Conservation (phyloP, 2,113 vertebrate genomes). For the Sialia sialis region DNA sequence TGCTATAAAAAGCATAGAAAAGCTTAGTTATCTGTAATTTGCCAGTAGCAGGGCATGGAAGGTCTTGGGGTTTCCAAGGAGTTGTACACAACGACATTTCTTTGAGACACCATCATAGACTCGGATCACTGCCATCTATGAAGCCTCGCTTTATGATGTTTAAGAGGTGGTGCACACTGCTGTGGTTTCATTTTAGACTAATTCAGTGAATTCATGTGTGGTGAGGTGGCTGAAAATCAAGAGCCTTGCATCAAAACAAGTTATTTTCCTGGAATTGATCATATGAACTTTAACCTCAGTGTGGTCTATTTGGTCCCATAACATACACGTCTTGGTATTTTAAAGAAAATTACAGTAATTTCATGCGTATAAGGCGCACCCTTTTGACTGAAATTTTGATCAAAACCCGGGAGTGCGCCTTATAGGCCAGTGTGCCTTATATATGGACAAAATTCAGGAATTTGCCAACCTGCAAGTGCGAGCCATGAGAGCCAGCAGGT, state of each 20-base stretch:
- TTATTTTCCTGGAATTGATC: not conserved
- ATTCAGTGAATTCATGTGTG: not conserved
- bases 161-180: fast-evolving
- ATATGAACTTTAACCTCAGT: not conserved
- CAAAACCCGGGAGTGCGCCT: too few relatives aligned
- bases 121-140: not conserved
- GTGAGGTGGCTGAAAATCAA: not conserved
- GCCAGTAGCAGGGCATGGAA: not conserved
- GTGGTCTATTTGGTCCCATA: not conserved
- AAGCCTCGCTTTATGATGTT: not conserved
- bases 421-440: too few relatives aligned
- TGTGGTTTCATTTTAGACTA: not conserved
- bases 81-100: not conserved
- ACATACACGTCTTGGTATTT: not conserved
- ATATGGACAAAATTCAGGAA: too few relatives aligned
- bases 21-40: slow-evolving; percentile 20
- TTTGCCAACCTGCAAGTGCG: too few relatives aligned
- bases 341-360: not conserved
- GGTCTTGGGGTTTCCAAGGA: not conserved
- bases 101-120: fast-evolving
- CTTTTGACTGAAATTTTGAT: too few relatives aligned
- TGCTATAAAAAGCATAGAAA: slow-evolving; percentile 33
- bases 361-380: too few relatives aligned
- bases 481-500: too few relatives aligned
- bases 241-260: not conserved